Percentiles rank a stretch among this genome's conserved stretches.
phyloP scores from a whole-genome alignment of 2,113 vertebrate genomes.

The Tricholaema leucomelas region DNA sequence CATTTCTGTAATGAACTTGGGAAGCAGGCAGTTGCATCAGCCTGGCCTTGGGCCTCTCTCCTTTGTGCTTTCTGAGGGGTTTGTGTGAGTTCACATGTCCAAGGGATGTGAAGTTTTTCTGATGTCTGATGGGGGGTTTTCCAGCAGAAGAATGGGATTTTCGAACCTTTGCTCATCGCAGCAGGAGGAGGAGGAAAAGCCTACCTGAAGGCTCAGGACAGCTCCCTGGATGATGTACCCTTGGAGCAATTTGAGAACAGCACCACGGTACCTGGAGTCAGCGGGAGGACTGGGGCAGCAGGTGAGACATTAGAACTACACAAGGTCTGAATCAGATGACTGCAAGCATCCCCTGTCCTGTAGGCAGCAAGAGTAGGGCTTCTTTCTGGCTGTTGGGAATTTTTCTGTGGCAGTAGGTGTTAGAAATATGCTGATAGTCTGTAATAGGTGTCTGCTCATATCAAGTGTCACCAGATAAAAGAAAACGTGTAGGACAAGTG shows the following conservation, averaged over 20 bases:
- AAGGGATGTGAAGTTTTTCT: constrained; percentile 46
- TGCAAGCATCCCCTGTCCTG: neutral
- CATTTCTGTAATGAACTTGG: neutral
- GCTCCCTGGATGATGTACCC: constrained; percentile 63
- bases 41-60: neutral
- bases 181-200: constrained; percentile 91
- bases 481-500: neutral
- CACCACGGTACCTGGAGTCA: constrained; percentile 74
- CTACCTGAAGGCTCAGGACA: constrained; percentile 82
- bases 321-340: neutral
- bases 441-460: neutral
- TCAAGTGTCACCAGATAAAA: neutral
- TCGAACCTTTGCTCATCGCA: constrained; percentile 86
- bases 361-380: neutral
- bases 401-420: neutral
- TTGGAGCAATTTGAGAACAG: constrained; percentile 87
- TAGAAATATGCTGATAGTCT: neutral
- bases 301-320: constrained; percentile 15
- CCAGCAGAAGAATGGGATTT: constrained; percentile 79
- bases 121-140: constrained; percentile 56
- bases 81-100: neutral
- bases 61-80: neutral
- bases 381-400: neutral
- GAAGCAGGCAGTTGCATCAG: neutral
- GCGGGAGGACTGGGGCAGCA: constrained; percentile 77